Evolutionary conservation across 2,113 vertebrate species (phyloP).

Genomic region (Osmerus eperlanus): DNA sequence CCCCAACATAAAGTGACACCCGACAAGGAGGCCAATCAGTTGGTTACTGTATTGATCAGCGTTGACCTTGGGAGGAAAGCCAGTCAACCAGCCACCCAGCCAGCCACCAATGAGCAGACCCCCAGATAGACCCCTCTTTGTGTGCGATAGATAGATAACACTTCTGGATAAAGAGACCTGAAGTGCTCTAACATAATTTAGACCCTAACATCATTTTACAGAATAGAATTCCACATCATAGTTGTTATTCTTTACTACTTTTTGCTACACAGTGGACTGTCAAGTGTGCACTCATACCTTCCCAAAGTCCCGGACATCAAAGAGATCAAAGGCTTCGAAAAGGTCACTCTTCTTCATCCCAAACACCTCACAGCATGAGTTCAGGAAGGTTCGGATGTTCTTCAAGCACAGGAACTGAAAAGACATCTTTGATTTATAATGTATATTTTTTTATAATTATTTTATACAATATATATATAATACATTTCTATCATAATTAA

Average conservation of each 20-base stretch:
- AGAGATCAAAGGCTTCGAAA: slow-evolving; percentile 94
- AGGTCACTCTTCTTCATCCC: slow-evolving; percentile 92
- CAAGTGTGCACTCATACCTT: slow-evolving; percentile 77
- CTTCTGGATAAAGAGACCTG: neutral
- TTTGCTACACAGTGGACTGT: neutral
- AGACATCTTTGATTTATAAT: neutral
- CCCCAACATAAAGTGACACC: no score
- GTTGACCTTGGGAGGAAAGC: slow-evolving; percentile 26
- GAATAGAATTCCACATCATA: no score
- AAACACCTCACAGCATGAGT: slow-evolving; percentile 83
- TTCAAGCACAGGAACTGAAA: slow-evolving; percentile 92
- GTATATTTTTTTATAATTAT: neutral
- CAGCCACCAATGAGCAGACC: neutral
- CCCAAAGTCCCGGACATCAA: slow-evolving; percentile 93
- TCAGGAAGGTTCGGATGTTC: slow-evolving; percentile 92
- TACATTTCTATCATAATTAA: no score
- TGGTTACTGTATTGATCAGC: slow-evolving; percentile 24
- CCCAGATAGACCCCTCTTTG: neutral
- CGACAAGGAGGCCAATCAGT: no score
- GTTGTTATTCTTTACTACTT: no score
- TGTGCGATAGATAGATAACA: no score
- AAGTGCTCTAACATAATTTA: neutral
- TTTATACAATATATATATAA: no score
- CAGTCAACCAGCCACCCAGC: slow-evolving; percentile 3
- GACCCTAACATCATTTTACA: no score